A percentile compares a stretch with the other conserved stretches of the same genome.
These are phyloP conservation scores for Acrobasis consociella DNA, from an alignment of 2,888 invertebrate species.

Conservation along the genomic window DNA sequence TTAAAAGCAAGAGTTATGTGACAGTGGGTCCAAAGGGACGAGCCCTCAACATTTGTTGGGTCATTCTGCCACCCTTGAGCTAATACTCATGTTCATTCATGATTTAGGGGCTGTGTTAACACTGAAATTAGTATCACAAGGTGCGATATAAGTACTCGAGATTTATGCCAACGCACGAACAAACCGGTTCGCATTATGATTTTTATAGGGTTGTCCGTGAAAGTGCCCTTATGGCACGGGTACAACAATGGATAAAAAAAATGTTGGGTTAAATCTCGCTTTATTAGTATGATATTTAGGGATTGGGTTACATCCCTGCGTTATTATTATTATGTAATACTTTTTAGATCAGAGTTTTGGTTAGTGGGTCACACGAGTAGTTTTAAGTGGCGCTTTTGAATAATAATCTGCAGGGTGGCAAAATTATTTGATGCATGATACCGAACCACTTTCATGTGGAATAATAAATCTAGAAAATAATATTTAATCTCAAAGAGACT, in stretches of 20 bases:
- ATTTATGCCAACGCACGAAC: slow-evolving; percentile 66
- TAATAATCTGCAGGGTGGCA: too few relatives aligned
- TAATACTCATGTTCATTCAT: slow-evolving; percentile 72
- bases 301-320: not conserved
- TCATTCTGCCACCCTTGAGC: slow-evolving; percentile 63
- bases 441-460: too few relatives aligned
- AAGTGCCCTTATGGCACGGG: slow-evolving; percentile 52
- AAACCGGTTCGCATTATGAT: slow-evolving; percentile 61
- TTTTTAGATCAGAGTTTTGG: not conserved
- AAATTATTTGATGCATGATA: too few relatives aligned
- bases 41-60: slow-evolving; percentile 56
- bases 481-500: too few relatives aligned
- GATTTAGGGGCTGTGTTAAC: slow-evolving; percentile 71
- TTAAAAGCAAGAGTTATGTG: slow-evolving; percentile 20
- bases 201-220: slow-evolving; percentile 56
- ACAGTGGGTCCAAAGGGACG: slow-evolving; percentile 39
- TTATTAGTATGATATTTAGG: slow-evolving; percentile 18
- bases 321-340: slow-evolving; percentile 1
- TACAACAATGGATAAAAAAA: slow-evolving; percentile 37
- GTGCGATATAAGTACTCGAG: slow-evolving; percentile 70
- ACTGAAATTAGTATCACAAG: slow-evolving; percentile 76
- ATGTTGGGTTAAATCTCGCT: slow-evolving; percentile 14
- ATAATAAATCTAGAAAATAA: too few relatives aligned
- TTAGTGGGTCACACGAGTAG: not conserved
- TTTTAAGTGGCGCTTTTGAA: not conserved